Base-by-base conservation (phyloP, 2,888 invertebrate species). In the Adelognathus sp. region DNA sequence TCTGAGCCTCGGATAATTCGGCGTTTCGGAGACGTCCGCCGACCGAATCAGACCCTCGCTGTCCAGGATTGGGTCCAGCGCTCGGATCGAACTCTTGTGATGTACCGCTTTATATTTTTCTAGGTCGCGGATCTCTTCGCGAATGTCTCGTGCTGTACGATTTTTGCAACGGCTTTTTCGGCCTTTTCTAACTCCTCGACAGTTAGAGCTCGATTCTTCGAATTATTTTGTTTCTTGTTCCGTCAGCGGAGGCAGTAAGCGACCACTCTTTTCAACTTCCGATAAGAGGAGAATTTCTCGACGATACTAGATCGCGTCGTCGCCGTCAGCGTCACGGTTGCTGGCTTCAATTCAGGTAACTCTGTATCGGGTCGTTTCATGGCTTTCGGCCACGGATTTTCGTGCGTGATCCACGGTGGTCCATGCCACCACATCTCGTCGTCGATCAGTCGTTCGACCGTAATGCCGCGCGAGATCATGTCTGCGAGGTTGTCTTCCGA, bases 341-440 rank as follows among this genome's bases (percentile, higher is more conserved):
- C 39, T n/a, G 52, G 58, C 36, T 46, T 63, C 21, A 63, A 18
- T 33, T 46, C 46, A 5, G 46, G 63, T 46, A 63, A 31, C 2
- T 9, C 18, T 5, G 31, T 46, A 18, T 56, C 56, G 31, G 54
- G 21, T 29, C 11, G 4, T n/a, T 50, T 44, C 60, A 63, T 24
- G 11, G 16, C 9, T 18, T 44, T 16, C 1, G 27, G 31, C 50
- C 36, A 41, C 24, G 6, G 27, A 58, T 56, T 46, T 58, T 60
- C 11, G n/a, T 66, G 27, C n/a, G 11, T 14, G 3, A 81, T 39
- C 80, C 82, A 82, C 1, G 18, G 3, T 7, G 81, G 78, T 4
- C 82, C 82, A 6, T 69, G 31, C 44, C 76, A 74, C 80, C 80
- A 80, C 31, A 74, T 27, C 1, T 14, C 2, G 24, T 56, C 60